Evolutionary conservation across 2,113 vertebrate genomes (phyloP), one percentile per base, ranked within the genome.

Genomic region (Periophthalmodon schlosseri): DNA sequence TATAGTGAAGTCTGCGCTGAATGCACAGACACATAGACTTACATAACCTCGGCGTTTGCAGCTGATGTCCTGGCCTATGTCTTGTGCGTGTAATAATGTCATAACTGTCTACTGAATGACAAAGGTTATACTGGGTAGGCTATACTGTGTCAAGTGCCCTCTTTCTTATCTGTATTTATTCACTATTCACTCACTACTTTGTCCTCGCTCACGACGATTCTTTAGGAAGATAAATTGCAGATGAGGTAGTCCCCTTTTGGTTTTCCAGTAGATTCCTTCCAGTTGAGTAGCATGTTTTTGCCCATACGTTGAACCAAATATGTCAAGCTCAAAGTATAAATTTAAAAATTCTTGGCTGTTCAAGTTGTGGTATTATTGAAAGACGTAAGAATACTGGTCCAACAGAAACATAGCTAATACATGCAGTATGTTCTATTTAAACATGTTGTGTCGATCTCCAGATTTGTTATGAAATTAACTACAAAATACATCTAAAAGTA

Each of bases 121-220:
- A 79, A 74, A 88, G 82, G 85, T 85, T 86, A 91, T 90, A 78
- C 87, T 90, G 89, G 88, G 89, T 85, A 88, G 87, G 74, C 84
- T 84, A 78, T 24, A 24, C 75, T 81, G 69, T 84, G 78, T 81
- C 70, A 71, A 69, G 73, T 76, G 76, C 74, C 79, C 76, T 82
- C 77, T 74, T 76, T 75, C 69, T 0, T 58, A 77, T 68, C 4
- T 13, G 11, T 71, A 36, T 56, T 57, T 80, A 68, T 68, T 49
- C 28, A n/a, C 24, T 75, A 49, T 80, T 72, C 80, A 13, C 44
- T 47, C 47, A 24, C 47, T 18, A 18, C 56, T 69, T 52, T 36
- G 46, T 18, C 49, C 56, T 60, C 57, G 23, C 57, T 44, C 39
- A 24, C 57, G n/a, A 6, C 16, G 14, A 47, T 20, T 63, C 24